Conservation (phyloP, 2,888 invertebrate species). For the Oscheius sp. region DNA sequence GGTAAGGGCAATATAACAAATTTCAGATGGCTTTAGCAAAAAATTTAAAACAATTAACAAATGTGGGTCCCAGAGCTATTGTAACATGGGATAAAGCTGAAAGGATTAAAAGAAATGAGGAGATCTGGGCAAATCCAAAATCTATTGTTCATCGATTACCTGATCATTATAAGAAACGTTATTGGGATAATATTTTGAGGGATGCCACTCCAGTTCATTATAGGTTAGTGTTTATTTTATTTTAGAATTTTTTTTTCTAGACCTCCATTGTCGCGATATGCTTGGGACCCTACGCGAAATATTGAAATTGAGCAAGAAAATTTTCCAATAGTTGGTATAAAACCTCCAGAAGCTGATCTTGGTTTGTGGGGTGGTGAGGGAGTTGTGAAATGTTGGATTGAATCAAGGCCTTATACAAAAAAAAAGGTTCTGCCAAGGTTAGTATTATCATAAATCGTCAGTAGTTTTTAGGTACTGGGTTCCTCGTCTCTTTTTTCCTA, state of each 20-base stretch:
- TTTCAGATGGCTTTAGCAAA: slow-evolving; percentile 56
- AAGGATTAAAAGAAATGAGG: slow-evolving; percentile 64
- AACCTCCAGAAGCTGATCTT: slow-evolving; percentile 82
- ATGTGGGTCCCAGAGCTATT: slow-evolving; percentile 51
- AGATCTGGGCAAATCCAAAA: slow-evolving; percentile 65
- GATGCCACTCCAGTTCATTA: slow-evolving; percentile 72
- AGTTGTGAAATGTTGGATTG: slow-evolving; percentile 83
- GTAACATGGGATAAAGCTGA: slow-evolving; percentile 67
- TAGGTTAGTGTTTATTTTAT: slow-evolving; percentile 40
- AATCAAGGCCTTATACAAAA: slow-evolving; percentile 61
- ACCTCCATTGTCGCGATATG: slow-evolving; percentile 48
- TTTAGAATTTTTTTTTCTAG: slow-evolving; percentile 32
- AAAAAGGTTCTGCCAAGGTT: slow-evolving; percentile 65
- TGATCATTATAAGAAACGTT: slow-evolving; percentile 62
- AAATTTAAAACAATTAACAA: slow-evolving; percentile 59
- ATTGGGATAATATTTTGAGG: slow-evolving; percentile 64
- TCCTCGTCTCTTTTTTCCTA: slow-evolving; percentile 88
- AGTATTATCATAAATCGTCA: too few relatives aligned
- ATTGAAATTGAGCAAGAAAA: slow-evolving; percentile 58
- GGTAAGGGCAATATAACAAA: not conserved
- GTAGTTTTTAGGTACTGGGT: slow-evolving; percentile 74
- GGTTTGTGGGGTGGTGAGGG: slow-evolving; percentile 98
- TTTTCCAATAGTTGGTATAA: slow-evolving; percentile 72
- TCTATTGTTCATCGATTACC: slow-evolving; percentile 68
- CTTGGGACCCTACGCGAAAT: slow-evolving; percentile 57